Evolutionary conservation across 1,140 invertebrate species (phyloP).

Genomic region (Drosophila seguyi): DNA sequence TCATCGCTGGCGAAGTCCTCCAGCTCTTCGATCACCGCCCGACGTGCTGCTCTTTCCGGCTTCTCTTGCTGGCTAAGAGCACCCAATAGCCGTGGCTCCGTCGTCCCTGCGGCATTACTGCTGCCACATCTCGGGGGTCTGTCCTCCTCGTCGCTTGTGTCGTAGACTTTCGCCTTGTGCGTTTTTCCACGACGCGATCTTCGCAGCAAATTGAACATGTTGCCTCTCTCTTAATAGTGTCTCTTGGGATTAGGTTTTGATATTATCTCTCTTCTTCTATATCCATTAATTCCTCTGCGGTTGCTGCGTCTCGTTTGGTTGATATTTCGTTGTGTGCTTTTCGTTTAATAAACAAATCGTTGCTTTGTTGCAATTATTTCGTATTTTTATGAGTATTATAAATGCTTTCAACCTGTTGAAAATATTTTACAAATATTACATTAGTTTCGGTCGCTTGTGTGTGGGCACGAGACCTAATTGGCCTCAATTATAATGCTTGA

Average conservation of each 20-base stretch:
- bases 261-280: constrained; percentile 15
- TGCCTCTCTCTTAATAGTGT: constrained; percentile 22
- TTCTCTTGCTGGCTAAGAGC: constrained; percentile 14
- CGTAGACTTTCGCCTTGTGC: constrained; percentile 61
- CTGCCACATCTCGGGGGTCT: constrained; percentile 35
- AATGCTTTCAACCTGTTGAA: constrained; percentile 69
- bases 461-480: constrained; percentile 27
- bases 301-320: constrained; percentile 4
- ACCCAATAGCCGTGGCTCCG: neutral
- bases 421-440: constrained; percentile 53
- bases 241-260: constrained; percentile 2
- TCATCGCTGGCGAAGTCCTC: constrained; percentile 72
- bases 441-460: constrained; percentile 20
- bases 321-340: constrained; percentile 19
- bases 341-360: constrained; percentile 77
- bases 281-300: constrained; percentile 10
- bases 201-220: constrained; percentile 76
- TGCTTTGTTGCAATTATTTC: constrained; percentile 44
- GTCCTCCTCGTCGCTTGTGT: constrained; percentile 64
- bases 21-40: constrained; percentile 77
- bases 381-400: constrained; percentile 37
- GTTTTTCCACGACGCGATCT: constrained; percentile 68
- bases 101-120: constrained; percentile 16
- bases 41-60: constrained; percentile 37
- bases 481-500: constrained; percentile 16